Evolutionary conservation across 2,797 vertebrate genomes (phyloP), one percentile per base, ranked within the genome.

Genomic region (Lagocephalus sceleratus): DNA sequence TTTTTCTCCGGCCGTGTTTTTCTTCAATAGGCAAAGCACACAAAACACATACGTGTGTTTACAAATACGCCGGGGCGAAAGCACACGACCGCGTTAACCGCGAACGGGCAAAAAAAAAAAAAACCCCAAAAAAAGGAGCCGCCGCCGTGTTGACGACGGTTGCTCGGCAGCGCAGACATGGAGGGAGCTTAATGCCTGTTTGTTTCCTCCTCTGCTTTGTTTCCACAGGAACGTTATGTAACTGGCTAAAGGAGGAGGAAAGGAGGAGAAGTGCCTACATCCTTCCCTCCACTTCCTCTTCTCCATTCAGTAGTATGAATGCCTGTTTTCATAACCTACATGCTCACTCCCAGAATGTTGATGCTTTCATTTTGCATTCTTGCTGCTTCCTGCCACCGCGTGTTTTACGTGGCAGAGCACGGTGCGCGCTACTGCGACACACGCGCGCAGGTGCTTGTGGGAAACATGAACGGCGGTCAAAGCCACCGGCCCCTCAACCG

Each of bases 181-280:
- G 71, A 65, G 66, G 68, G 66, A 73, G 74, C 74, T 71, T 72
- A 76, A 82, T 81, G 75, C 73, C 66, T 78, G 71, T 85, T 84
- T 81, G 60, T 74, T 76, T 83, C 68, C 51, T 66, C 61, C 51
- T 66, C 61, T 60, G 54, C 71, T 85, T 79, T 75, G 80, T 87
- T 80, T 76, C 81, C 71, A 64, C 20, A 55, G 63, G 53, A 74
- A 55, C 22, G 1, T 88, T 90, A 85, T 29, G 54, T 79, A 86
- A 90, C 68, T 20, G 17, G 58, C 49, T 55, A 54, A 47, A 57
- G 60, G 56, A 14, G 25, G 21, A 52, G 43, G 51, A 53, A 47
- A 62, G 65, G 54, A 54, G 51, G 51, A 41, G 32, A 10, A 47
- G 70, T 59, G 63, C 22, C 61, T 16, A 6, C 51, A 54, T 44